Base-by-base conservation (phyloP, 35 echinoderm and acorn worm species). In the Patiria miniata region DNA sequence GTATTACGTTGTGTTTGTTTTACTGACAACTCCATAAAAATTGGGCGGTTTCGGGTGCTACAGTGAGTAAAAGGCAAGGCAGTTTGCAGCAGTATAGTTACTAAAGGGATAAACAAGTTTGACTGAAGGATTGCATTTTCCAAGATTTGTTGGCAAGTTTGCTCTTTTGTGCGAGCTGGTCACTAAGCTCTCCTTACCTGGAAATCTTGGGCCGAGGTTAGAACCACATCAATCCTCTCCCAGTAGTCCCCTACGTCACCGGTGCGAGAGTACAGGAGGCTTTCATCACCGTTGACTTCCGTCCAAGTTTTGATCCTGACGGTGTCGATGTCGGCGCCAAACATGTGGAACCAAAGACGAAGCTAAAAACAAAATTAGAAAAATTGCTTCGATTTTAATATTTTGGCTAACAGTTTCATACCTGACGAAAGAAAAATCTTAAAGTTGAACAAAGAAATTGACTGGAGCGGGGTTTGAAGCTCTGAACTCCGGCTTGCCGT, bases 311-410 rank as follows among this genome's bases (percentile, higher is more conserved):
- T 87, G 26, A 92, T 61, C 19, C 50, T 92, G 9, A 92, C 38
- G 39, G 90, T 77, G 8, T 68, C 78, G 15, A 92, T 87, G 57
- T 87, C 85, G 23, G 17, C 30, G 18, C 90, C 90, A 81, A 82
- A 92, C 85, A 87, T 92, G 54, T 92, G 90, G 68, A 87, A 92
- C 78, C 83, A 91, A 0, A 91, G n/a, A 42, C 89, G 81, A 19
- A 90, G 40, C 88, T 90, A 42, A 1, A 5, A 39, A 68, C 29
- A 83, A 10, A 79, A 87, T 39, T 17, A 65, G 15, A 36, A 19
- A 44, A 85, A 39, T 17, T 34, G 33, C 36, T 73, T 30, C 23
- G 0, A 36, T 60, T 19, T 58, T 58, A 4, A 58, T n/a, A n/a
- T n/a, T n/a, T n/a, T n/a, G n/a, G n/a, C n/a, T n/a, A n/a, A n/a